Evolutionary conservation across 2,888 invertebrate genomes (phyloP), one percentile per base, ranked within the genome.

Genomic region (Eumerus sabulonum): DNA sequence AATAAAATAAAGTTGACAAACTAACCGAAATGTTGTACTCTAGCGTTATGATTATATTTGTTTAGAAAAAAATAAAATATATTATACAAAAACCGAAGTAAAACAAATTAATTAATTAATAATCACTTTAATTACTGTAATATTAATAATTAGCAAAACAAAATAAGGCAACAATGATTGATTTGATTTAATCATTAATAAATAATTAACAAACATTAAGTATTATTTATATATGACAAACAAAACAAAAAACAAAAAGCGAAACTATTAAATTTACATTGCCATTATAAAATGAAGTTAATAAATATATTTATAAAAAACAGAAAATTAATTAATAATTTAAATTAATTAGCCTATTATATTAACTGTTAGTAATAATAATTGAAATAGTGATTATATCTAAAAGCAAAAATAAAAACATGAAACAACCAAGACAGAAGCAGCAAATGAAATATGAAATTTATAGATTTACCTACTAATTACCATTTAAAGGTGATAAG

Each of bases 191-290:
- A 77, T 77, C 42, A 68, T 63, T 63, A 63, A 51, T 45, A 16
- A 48, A 68, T 62, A 64, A 66, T 47, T 5, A 50, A 54, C n/a
- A n/a, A 56, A 66, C 14, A 60, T 67, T 67, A 66, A 72, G 60
- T 67, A 70, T 54, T 76, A 66, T 42, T 56, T 64, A 35, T 77
- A 36, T 36, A n/a, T 40, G 40, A 51, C 44, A 44, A 35, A n/a
- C 38, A 38, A 14, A 3, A 53, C 36, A 67, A 68, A 54, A 72
- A 64, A n/a, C n/a, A n/a, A n/a, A n/a, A n/a, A n/a, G n/a, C n/a
- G 36, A 60, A 81, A 71, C 76, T 81, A 81, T 76, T 71, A 76
- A 81, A 81, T 76, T 81, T 71, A 76, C 81, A 81, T 81, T 81
- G 81, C 81, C 81, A 81, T 81, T 81, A 40, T 40, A 40, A 40